Evolutionary conservation across 1,140 invertebrate species (phyloP).

Genomic region (Lepidurus couesii): DNA sequence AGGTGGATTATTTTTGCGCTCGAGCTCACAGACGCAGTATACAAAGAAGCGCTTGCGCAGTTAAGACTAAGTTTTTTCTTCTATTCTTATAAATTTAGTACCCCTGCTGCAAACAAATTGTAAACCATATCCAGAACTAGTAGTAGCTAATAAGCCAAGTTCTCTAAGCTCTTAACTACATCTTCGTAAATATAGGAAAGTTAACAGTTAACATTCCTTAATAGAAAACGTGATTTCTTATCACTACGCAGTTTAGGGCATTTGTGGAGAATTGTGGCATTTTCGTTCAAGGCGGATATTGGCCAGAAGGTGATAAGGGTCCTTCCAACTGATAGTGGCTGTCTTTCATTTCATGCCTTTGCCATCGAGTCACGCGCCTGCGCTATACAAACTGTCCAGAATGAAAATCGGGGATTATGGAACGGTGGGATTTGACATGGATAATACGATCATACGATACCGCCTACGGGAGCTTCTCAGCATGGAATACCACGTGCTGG

Average conservation of each 20-base stretch:
- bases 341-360: no score
- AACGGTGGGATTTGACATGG: neutral
- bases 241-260: no score
- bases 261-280: no score
- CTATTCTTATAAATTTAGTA: neutral
- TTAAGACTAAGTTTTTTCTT: neutral
- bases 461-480: conserved; percentile 57
- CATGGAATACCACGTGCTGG: conserved; percentile 58
- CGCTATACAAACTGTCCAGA: neutral
- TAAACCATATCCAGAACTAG: neutral
- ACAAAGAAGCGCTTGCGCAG: neutral
- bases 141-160: no score
- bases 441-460: conserved; percentile 44
- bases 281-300: no score
- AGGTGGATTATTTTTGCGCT: neutral
- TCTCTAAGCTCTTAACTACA: no score
- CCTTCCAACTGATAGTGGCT: no score
- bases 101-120: neutral
- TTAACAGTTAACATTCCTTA: no score
- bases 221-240: no score
- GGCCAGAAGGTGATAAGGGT: no score
- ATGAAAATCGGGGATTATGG: neutral
- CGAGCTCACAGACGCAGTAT: neutral
- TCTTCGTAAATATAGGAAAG: no score
- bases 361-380: no score